Evolutionary conservation across 2,888 invertebrate genomes (phyloP).

Genomic region (Baccha elongata): DNA sequence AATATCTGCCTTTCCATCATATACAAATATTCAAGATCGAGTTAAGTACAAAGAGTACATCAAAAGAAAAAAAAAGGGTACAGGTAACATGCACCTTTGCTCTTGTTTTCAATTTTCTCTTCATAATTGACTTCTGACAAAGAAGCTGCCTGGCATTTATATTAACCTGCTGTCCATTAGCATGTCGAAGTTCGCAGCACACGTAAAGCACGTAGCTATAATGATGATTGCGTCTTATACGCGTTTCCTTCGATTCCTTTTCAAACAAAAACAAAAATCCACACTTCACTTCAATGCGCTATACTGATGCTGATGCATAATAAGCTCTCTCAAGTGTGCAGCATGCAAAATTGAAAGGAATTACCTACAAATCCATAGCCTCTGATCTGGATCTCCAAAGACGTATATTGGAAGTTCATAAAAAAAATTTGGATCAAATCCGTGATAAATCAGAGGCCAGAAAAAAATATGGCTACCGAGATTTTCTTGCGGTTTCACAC

Average conservation of each 20-base stretch:
- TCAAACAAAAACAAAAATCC: neutral
- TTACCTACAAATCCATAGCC: constrained; percentile 35
- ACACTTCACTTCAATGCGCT: neutral
- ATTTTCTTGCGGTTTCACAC: constrained; percentile 82
- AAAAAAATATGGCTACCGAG: constrained; percentile 78
- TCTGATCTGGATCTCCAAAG: constrained; percentile 22
- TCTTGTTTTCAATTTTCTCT: constrained; percentile 72
- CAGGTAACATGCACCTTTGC: constrained; percentile 45
- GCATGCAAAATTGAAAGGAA: constrained; percentile 65
- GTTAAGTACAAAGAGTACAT: constrained; percentile 8
- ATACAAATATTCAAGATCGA: neutral
- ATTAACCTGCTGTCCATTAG: constrained; percentile 69
- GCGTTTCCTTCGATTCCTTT: constrained; percentile 58
- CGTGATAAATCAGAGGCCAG: constrained; percentile 28
- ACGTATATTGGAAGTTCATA: constrained; percentile 42
- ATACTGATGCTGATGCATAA: too few species aligned
- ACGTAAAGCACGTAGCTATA: constrained; percentile 70
- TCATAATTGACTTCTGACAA: constrained; percentile 73
- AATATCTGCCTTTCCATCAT: neutral
- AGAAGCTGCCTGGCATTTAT: constrained; percentile 56
- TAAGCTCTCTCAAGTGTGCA: constrained; percentile 1
- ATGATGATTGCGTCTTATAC: constrained; percentile 72
- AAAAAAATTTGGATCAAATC: constrained; percentile 49
- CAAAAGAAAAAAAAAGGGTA: constrained; percentile 14
- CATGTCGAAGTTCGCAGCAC: constrained; percentile 72